phyloP scores from a whole-genome alignment of 2,888 invertebrate genomes.

The Candidula unifasciata region DNA sequence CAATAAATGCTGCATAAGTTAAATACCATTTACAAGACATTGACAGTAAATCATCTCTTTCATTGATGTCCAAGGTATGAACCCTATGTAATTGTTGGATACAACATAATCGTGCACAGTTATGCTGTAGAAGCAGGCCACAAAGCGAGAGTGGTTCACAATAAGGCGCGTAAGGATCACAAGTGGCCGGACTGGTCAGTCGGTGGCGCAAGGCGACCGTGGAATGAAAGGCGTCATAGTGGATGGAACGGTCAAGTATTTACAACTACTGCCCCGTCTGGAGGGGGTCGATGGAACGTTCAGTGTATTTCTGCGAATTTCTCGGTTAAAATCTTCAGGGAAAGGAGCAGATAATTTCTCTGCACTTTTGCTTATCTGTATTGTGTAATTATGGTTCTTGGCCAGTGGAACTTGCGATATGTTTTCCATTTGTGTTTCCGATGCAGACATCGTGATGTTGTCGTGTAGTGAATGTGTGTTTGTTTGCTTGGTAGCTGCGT shows the following conservation, averaged over 20 bases:
- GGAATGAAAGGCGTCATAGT: conserved; percentile 22
- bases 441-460: neutral
- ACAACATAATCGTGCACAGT: neutral
- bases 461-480: neutral
- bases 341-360: neutral
- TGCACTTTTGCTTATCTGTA: conserved; percentile 4
- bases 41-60: no score
- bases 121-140: neutral
- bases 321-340: neutral
- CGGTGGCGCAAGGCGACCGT: conserved; percentile 23
- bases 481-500: neutral
- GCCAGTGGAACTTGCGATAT: neutral
- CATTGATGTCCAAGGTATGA: no score
- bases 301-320: conserved; percentile 25
- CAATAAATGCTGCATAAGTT: no score
- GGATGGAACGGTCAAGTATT: conserved; percentile 36
- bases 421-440: no score
- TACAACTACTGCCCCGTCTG: neutral
- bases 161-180: neutral
- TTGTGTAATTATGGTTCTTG: neutral
- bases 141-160: neutral
- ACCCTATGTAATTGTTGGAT: no score
- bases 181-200: neutral
- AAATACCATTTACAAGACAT: no score
- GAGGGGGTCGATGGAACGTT: conserved; percentile 11